Evolutionary conservation across 2,113 vertebrate species (phyloP).

Genomic region (Lampris incognitus): DNA sequence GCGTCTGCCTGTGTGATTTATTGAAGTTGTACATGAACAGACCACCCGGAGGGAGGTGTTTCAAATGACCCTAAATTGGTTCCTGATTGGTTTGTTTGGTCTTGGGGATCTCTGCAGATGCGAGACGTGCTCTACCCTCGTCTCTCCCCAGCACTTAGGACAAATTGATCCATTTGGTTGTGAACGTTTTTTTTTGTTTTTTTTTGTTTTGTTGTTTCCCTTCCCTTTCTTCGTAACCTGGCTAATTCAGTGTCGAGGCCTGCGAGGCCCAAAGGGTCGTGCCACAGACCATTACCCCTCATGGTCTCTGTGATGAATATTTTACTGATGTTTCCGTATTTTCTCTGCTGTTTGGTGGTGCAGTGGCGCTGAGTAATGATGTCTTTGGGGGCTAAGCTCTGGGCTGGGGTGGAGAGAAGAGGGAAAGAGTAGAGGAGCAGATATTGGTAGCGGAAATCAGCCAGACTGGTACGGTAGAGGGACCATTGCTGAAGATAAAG

Average conservation of each 20-base stretch:
- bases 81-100: constrained; percentile 4
- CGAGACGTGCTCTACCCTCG: not conserved
- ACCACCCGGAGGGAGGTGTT: not conserved
- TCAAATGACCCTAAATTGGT: constrained; percentile 5
- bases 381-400: not conserved
- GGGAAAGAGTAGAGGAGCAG: too few species aligned
- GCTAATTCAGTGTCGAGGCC: too few species aligned
- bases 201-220: too few species aligned
- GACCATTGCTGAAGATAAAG: too few species aligned
- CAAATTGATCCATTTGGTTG: not conserved
- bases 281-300: too few species aligned
- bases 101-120: not conserved
- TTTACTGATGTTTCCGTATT: too few species aligned
- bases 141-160: not conserved
- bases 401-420: not conserved
- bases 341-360: too few species aligned
- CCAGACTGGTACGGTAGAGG: too few species aligned
- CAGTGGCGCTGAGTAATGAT: not conserved
- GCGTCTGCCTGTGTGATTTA: not conserved
- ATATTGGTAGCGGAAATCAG: too few species aligned
- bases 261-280: too few species aligned
- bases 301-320: too few species aligned
- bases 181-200: not conserved
- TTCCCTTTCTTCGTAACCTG: too few species aligned
- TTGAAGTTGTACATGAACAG: not conserved